Evolutionary conservation across 2,113 vertebrate genomes (phyloP).

Genomic region (Notiomystis cincta): DNA sequence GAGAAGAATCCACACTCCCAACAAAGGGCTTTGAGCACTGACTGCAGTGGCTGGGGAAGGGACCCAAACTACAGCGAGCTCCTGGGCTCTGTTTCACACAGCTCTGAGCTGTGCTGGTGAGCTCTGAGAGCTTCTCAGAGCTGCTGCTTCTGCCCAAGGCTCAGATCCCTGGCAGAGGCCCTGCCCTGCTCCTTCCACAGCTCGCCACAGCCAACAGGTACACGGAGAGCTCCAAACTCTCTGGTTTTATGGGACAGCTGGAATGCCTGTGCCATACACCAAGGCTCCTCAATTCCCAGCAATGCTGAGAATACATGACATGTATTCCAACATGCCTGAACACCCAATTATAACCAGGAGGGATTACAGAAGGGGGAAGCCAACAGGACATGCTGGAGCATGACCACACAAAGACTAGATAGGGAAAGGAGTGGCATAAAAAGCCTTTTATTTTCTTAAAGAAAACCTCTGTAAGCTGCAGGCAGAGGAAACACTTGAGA

Average conservation of each 20-base stretch:
- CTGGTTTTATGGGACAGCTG: background rate
- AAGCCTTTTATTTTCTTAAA: background rate
- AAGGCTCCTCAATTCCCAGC: background rate
- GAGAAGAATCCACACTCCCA: background rate
- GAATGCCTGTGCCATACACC: background rate
- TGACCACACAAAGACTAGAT: background rate
- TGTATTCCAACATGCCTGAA: background rate
- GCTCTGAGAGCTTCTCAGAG: too few species aligned
- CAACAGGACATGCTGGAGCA: background rate
- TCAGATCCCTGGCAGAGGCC: background rate
- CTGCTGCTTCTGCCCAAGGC: background rate
- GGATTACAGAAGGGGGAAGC: background rate
- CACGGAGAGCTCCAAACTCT: background rate
- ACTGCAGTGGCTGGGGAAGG: background rate
- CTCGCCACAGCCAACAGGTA: background rate
- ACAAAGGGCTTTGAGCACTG: background rate
- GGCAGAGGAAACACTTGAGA: background rate
- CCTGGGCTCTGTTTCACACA: background rate
- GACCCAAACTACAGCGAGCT: background rate
- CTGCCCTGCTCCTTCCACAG: background rate
- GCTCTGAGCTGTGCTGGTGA: too few species aligned
- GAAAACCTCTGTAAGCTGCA: background rate
- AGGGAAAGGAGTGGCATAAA: background rate
- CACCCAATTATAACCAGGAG: background rate
- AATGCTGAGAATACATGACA: fast-evolving